Percentiles rank a stretch among this genome's conserved stretches.
These are phyloP conservation scores for Catharus fuscescens DNA, from an alignment of 2,113 vertebrate genomes.

Conservation along the genomic window DNA sequence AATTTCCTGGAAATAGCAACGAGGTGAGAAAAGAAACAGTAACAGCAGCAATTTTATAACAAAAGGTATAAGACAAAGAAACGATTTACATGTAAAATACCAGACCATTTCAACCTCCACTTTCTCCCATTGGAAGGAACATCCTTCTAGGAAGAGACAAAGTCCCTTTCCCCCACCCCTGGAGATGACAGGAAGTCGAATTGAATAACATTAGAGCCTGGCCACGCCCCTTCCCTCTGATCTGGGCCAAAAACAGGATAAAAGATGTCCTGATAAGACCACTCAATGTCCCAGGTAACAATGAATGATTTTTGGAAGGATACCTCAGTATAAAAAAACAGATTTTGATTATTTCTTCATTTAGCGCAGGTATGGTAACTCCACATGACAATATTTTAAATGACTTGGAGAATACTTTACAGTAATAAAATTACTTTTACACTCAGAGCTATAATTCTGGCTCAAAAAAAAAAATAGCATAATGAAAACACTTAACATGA, in stretches of 20 bases:
- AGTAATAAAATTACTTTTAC: not conserved
- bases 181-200: not conserved
- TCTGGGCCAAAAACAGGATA: not conserved
- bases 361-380: not conserved
- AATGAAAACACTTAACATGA: not conserved
- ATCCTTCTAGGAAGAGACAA: not conserved
- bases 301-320: not conserved
- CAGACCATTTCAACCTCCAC: not conserved
- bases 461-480: not conserved
- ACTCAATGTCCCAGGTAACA: not conserved
- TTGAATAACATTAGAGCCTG: not conserved
- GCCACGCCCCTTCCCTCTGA: rapidly evolving
- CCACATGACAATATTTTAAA: not conserved
- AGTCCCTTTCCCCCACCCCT: not conserved
- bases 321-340: not conserved
- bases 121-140: not conserved
- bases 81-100: not conserved
- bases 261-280: not conserved
- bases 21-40: not conserved
- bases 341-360: not conserved
- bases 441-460: not conserved
- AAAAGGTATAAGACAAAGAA: not conserved
- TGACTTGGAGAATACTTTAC: not conserved
- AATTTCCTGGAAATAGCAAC: not conserved
- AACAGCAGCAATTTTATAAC: not conserved